Conservation (phyloP, 2,888 invertebrate species). For the Drosophila lutescens region DNA sequence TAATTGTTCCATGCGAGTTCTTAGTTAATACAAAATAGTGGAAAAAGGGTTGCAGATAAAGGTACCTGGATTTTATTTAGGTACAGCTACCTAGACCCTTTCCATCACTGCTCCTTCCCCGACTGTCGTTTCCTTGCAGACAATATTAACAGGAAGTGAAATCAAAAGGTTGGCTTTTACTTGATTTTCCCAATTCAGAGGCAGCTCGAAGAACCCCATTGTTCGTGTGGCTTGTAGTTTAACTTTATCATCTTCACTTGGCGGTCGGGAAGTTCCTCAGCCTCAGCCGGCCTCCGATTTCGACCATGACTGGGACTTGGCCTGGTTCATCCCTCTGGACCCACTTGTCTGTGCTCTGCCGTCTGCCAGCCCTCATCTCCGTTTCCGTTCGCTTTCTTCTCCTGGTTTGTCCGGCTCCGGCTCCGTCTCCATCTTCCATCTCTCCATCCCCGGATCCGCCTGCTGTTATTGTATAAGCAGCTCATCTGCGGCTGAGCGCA, state of each 20-base stretch:
- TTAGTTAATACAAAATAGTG: neutral
- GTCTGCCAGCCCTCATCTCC: slow-evolving; percentile 31
- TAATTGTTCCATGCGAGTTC: no score
- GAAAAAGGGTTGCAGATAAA: neutral
- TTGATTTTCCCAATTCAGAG: slow-evolving; percentile 74
- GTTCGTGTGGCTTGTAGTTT: slow-evolving; percentile 68
- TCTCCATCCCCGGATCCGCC: slow-evolving; percentile 26
- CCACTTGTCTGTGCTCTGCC: neutral
- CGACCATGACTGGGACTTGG: slow-evolving; percentile 35
- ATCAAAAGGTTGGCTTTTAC: slow-evolving; percentile 77
- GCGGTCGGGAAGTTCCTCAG: slow-evolving; percentile 60
- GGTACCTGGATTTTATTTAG: neutral
- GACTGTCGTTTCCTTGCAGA: slow-evolving; percentile 31
- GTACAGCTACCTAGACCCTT: neutral
- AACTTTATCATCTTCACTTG: slow-evolving; percentile 76
- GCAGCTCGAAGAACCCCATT: slow-evolving; percentile 45
- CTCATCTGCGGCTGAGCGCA: slow-evolving; percentile 74
- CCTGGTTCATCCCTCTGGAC: slow-evolving; percentile 22
- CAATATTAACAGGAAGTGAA: slow-evolving; percentile 80
- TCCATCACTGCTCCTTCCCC: slow-evolving; percentile 1
- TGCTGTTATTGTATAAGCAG: slow-evolving; percentile 69
- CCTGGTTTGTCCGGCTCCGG: slow-evolving; percentile 28
- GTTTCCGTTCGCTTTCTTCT: slow-evolving; percentile 70
- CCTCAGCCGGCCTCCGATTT: slow-evolving; percentile 17
- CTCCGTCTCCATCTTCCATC: slow-evolving; percentile 9